Conservation (phyloP, 2,888 invertebrate genomes). For the Smittia aterrima region DNA sequence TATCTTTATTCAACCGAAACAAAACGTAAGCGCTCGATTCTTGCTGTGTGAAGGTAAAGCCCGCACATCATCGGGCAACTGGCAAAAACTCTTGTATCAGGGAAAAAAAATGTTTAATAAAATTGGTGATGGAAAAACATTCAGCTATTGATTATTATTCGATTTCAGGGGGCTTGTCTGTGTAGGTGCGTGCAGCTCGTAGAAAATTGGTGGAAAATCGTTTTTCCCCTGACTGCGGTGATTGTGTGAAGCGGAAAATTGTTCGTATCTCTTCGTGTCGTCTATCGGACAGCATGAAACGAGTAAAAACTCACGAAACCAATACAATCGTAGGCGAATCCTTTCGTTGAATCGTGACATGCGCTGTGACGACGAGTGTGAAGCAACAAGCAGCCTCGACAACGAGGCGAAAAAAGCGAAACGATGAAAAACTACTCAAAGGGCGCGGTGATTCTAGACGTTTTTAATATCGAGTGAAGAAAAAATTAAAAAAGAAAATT, state of each 20-base stretch:
- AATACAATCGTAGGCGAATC: not conserved
- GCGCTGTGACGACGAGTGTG: not conserved
- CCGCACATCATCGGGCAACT: not conserved
- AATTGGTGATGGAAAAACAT: slow-evolving; percentile 25
- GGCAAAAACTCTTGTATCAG: slow-evolving; percentile 1
- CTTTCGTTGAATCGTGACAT: slow-evolving; percentile 19
- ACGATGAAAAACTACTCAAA: slow-evolving; percentile 41
- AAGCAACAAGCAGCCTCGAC: slow-evolving; percentile 40
- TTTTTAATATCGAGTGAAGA: slow-evolving; percentile 33
- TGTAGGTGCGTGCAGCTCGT: slow-evolving; percentile 3
- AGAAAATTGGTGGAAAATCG: slow-evolving; percentile 41
- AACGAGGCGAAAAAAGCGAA: slow-evolving; percentile 22
- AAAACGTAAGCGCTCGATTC: slow-evolving; percentile 9
- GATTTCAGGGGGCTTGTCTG: slow-evolving; percentile 26
- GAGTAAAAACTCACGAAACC: not conserved
- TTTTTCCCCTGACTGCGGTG: not conserved
- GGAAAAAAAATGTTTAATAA: not conserved
- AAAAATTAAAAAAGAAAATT: slow-evolving; percentile 31
- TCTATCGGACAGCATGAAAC: not conserved
- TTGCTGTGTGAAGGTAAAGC: slow-evolving; percentile 2
- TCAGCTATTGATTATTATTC: slow-evolving; percentile 41
- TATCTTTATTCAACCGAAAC: slow-evolving; percentile 22
- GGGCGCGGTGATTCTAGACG: slow-evolving; percentile 42
- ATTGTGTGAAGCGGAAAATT: slow-evolving; percentile 22
- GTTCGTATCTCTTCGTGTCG: not conserved